Evolutionary conservation across 2,888 invertebrate species (phyloP), one percentile per base, ranked within the genome.

Genomic region (Shargacucullia verbasci): DNA sequence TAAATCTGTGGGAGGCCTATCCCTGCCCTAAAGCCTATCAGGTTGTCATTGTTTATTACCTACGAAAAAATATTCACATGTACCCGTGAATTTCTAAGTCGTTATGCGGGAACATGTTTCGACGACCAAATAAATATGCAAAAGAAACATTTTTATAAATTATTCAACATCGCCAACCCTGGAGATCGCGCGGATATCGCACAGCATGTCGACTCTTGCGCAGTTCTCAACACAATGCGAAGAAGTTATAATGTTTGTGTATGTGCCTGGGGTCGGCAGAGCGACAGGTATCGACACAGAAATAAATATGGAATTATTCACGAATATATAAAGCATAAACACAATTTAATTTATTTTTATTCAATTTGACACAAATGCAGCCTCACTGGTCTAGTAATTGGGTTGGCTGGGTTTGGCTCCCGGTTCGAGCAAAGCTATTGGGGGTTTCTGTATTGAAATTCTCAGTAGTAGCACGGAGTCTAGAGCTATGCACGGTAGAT

Each of bases 131-230:
- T 43, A 13, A 63, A 62, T 59, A 31, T 20, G 39, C 13, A 9
- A 7, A 37, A 37, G 11, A 40, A n/a, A 12, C 9, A 10, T 55
- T 47, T 48, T n/a, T 34, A 54, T 47, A 37, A 63, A 57, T 59
- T 44, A 55, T 39, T 48, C 44, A 48, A 13, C 3, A 9, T 61
- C 57, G 69, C 9, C 77, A 81, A 9, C 82, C 80, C 81, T 82
- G 57, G 4, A 35, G 53, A 57, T 63, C 61, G 62, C 39, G 58
- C 59, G 58, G 79, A 79, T 80, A 82, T 82, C 70, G 79, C 82
- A 82, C 82, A 71, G 79, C 75, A 70, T 70, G 80, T 69, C 70
- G 62, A 75, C 72, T 69, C 77, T 66, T 72, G 80, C 73, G 72
- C 72, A 72, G 63, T 60, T 70, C 68, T 66, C 66, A 67, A 65